Conservation (phyloP, 92 coral and sea anemone genomes). For the Phenganax marumi region DNA sequence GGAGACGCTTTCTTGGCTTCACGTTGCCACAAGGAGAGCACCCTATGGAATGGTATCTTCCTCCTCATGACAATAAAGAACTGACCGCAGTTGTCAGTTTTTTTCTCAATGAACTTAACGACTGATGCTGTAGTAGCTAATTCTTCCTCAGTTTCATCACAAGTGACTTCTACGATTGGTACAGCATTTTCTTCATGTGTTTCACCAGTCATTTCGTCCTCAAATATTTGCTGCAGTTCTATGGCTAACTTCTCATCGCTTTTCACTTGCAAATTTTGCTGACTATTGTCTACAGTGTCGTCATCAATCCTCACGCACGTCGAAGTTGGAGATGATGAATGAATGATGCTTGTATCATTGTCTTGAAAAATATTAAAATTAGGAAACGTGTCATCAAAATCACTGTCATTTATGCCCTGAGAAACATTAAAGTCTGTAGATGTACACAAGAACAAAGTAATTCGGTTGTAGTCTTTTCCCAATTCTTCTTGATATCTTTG, state of each 20-base stretch:
- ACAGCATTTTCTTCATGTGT: background rate
- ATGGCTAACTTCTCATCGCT: constrained; percentile 18
- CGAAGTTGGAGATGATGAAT: background rate
- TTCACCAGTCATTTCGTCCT: background rate
- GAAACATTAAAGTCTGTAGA: background rate
- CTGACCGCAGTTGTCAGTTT: constrained; percentile 14
- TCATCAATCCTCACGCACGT: background rate
- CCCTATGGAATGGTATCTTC: constrained; percentile 42
- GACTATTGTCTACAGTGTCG: background rate
- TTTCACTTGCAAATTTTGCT: background rate
- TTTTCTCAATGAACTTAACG: background rate
- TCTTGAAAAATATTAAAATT: background rate
- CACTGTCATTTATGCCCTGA: constrained; percentile 11
- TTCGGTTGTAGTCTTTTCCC: constrained; percentile 46
- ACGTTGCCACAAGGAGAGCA: constrained; percentile 55
- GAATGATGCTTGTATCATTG: too few species aligned
- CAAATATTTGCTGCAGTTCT: constrained; percentile 22
- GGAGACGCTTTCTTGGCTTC: constrained; percentile 48
- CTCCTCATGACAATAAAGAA: constrained; percentile 43
- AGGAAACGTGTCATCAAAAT: background rate
- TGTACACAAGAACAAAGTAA: constrained; percentile 43
- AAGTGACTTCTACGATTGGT: background rate
- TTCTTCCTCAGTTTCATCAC: constrained; percentile 13
- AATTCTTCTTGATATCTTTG: constrained; percentile 47
- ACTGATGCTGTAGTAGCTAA: background rate